phyloP scores from a whole-genome alignment of 2,113 vertebrate genomes.

The Theristicus caerulescens region DNA sequence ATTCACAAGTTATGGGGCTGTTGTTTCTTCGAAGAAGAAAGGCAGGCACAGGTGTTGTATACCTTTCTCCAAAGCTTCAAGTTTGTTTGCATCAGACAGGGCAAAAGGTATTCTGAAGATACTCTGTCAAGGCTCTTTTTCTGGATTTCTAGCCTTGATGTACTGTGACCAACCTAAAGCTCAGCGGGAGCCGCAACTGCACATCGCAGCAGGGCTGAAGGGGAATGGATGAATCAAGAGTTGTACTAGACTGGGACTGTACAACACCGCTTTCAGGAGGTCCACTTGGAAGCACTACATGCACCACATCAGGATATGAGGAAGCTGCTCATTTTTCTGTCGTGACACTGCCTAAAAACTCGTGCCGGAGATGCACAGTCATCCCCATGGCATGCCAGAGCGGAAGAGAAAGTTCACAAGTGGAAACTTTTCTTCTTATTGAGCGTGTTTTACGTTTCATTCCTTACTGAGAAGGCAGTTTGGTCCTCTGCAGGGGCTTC shows the following conservation, averaged over 20 bases:
- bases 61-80: background rate
- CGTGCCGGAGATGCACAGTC: rapidly evolving
- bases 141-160: background rate
- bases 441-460: background rate
- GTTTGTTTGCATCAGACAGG: background rate
- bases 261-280: background rate
- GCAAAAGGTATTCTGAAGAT: background rate
- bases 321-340: background rate
- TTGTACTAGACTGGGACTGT: background rate
- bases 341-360: background rate
- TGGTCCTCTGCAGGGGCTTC: background rate
- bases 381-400: rapidly evolving
- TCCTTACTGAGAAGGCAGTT: background rate
- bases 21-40: background rate
- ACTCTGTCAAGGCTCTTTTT: background rate
- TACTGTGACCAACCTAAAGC: background rate
- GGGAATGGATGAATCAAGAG: background rate
- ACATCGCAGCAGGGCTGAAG: rapidly evolving
- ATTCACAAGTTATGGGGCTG: background rate
- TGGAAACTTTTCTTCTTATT: background rate
- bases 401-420: background rate
- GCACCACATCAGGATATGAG: background rate
- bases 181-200: background rate
- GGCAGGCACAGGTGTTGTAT: background rate
- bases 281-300: background rate